Base-by-base conservation (phyloP, 2,113 vertebrate genomes). In the Trochalopteron elliotii region DNA sequence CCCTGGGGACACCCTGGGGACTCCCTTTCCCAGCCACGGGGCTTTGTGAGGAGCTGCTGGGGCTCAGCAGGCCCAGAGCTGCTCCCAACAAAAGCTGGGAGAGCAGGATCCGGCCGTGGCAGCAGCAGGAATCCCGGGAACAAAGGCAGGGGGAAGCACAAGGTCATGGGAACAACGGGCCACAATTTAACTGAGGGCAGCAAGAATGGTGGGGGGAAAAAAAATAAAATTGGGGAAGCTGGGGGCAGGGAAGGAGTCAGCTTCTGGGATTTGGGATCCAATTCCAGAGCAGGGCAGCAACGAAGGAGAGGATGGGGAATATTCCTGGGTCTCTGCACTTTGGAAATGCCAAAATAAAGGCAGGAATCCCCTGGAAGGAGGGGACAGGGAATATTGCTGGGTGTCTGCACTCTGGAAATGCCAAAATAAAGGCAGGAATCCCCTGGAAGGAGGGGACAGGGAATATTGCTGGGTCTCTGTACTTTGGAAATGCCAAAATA, bases 131-230 rank as follows among this genome's bases (percentile, higher is more conserved):
- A 93, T 88, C 91, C 83, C 37, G 5, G 50, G 87, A 94, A 96
- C 96, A 97, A 97, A 96, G 84, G 92, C 37, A 94, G 95, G 83
- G 72, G 7, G 61, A 91, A 83, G 94, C 80, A 28, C 91, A 57
- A 94, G 97, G 97, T 97, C 96, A 96, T 93, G 97, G 96, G 97
- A 96, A 96, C 37, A 95, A 95, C 69, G 0, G 91, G 69, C 80
- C 75, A 37, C 18, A 13, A 90, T 79, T 89, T 86, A 78, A 94
- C 85, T 31, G 83, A 89, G 94, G 93, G 90, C 82, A 96, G 47
- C 1, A 4, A 65, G 85, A 92, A 92, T 18, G 64, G 40, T 10
- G 81, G 15, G 7, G 3, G 0, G 4, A 15, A 39, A 50, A 50
- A 33, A 55, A 28, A 67, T 17, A n/a, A n/a, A 59, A 68, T 45